Percentiles rank a stretch among this genome's conserved stretches.
Conservation (phyloP, 37 sponge, comb jelly and placozoan species). For the Tethya wilhelma region DNA sequence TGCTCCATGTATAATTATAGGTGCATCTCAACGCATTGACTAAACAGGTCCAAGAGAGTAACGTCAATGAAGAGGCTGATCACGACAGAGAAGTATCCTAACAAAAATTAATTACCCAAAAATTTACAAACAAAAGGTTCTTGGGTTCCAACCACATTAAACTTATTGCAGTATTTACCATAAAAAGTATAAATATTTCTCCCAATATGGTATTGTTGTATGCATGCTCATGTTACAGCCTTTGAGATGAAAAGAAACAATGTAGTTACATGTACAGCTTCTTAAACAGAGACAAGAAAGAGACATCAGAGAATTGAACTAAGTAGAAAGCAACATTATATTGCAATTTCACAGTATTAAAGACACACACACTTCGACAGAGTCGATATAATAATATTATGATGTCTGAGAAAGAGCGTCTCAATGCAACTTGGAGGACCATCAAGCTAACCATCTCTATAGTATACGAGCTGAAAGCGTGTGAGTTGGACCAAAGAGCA, state of each 20-base stretch:
- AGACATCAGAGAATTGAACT: slow-evolving; percentile 55
- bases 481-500: slow-evolving; percentile 87
- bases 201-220: background rate
- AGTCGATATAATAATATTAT: slow-evolving; percentile 86
- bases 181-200: background rate
- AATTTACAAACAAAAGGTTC: too few relatives aligned
- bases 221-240: slow-evolving; percentile 32
- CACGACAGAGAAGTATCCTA: slow-evolving; percentile 78
- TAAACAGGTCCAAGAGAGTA: slow-evolving; percentile 77
- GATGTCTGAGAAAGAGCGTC: slow-evolving; percentile 79
- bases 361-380: too few relatives aligned
- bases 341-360: background rate
- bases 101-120: too few relatives aligned
- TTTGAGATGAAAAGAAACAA: slow-evolving; percentile 79
- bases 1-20: slow-evolving; percentile 49
- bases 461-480: slow-evolving; percentile 85
- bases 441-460: slow-evolving; percentile 75
- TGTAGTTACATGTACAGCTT: slow-evolving; percentile 66
- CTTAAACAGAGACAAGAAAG: slow-evolving; percentile 72
- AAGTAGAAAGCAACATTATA: slow-evolving; percentile 24
- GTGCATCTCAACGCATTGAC: slow-evolving; percentile 68
- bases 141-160: too few relatives aligned
- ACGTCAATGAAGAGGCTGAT: slow-evolving; percentile 50
- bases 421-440: slow-evolving; percentile 54
- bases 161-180: background rate